These are phyloP conservation scores for Euura lappo DNA, from an alignment of 1,140 invertebrate genomes.

Conservation along the genomic window DNA sequence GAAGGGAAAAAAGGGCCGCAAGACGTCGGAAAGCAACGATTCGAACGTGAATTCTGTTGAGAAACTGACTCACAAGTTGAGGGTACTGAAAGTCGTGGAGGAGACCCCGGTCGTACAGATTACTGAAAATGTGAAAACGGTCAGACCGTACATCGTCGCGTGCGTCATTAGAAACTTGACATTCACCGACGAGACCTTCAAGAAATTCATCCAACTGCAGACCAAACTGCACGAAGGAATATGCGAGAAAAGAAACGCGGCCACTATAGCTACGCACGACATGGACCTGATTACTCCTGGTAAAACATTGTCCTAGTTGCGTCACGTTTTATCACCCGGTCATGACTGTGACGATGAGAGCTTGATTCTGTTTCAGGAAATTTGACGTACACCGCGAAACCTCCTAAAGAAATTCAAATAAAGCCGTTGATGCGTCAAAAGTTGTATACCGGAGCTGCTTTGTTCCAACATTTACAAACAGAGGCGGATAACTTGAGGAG, in stretches of 20 bases:
- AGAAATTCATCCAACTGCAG: conserved; percentile 82
- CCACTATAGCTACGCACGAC: conserved; percentile 86
- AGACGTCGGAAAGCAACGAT: conserved; percentile 43
- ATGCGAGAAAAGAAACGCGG: conserved; percentile 77
- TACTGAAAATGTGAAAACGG: conserved; percentile 61
- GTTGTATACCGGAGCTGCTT: conserved; percentile 67
- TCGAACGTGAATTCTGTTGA: conserved; percentile 34
- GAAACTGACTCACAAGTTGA: conserved; percentile 44
- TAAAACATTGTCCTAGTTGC: conserved; percentile 28
- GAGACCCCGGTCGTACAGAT: conserved; percentile 63
- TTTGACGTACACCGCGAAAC: conserved; percentile 70
- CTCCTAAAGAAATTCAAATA: conserved; percentile 68
- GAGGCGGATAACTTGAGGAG: conserved; percentile 79
- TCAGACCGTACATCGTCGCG: conserved; percentile 75
- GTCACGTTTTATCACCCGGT: background rate
- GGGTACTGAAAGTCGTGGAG: conserved; percentile 65
- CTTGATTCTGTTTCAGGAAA: conserved; percentile 53
- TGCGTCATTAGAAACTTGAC: conserved; percentile 73
- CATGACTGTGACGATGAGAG: background rate
- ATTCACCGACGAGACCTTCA: conserved; percentile 71
- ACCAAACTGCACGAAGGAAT: conserved; percentile 80
- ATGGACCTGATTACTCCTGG: conserved; percentile 66
- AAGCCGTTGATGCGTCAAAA: conserved; percentile 69
- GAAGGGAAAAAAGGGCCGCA: conserved; percentile 61
- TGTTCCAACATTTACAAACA: conserved; percentile 71